Evolutionary conservation across 2,113 vertebrate genomes (phyloP), one percentile per base, ranked within the genome.

Genomic region (Odocoileus virginianus): DNA sequence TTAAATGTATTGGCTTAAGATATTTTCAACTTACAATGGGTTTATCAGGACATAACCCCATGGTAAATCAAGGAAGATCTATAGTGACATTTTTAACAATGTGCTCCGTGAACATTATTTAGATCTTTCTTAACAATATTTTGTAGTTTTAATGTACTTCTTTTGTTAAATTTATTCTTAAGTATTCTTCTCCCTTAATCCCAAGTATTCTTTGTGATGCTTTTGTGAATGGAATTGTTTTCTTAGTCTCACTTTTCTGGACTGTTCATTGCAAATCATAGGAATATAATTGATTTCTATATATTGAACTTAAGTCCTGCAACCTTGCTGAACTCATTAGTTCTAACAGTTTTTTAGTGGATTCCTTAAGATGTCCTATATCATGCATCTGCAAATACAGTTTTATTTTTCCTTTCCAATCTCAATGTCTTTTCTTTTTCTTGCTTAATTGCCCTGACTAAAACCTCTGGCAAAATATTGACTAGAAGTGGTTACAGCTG

Each of bases 171-270:
- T 76, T 87, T 92, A 50, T 57, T 79, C 54, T n/a, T 79, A 57
- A 43, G 40, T 76, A 43, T 76, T 76, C 23, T 67, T 45, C 30
- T 52, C 19, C 30, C 47, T 50, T 50, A 50, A 50, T 33, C 78
- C 52, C 17, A 83, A 71, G n/a, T 43, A 52, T 74, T 60, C 54
- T 57, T 94, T 82, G 47, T 76, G 43, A 81, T 81, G 87, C 74
- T 97, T 7, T 28, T 78, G n/a, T 61, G n/a, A 90, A 30, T 33
- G 12, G 28, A 45, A 76, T 27, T 57, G 43, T 81, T 87, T 90
- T 97, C 67, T 79, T 76, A 58, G 83, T 60, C 92, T 97, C 47
- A 89, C n/a, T 71, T 92, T 97, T 43, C 95, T 50, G 28, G 55
- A 58, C 40, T 52, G 6, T 52, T 79, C 57, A 85, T 19, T 81